Percentiles rank a stretch among this genome's conserved stretches.
These are phyloP conservation scores for Drosophila engyochracea DNA, from an alignment of 2,888 invertebrate genomes.

Conservation along the genomic window DNA sequence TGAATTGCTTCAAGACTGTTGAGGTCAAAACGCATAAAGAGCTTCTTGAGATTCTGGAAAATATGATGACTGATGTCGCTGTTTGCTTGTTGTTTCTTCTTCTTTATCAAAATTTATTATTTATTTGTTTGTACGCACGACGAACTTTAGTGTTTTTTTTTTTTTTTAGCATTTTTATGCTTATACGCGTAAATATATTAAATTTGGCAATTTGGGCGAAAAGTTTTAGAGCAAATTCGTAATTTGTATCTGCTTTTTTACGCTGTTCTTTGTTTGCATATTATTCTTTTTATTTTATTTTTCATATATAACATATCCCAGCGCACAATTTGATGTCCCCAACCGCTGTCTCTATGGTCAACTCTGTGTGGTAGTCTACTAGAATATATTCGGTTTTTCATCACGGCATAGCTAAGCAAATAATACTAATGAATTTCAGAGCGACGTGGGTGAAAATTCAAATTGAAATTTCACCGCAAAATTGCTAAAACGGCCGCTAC, in stretches of 20 bases:
- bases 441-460: slow-evolving; percentile 53
- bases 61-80: slow-evolving; percentile 8
- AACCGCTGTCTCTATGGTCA: slow-evolving; percentile 1
- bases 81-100: slow-evolving; percentile 19
- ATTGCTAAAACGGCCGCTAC: slow-evolving; percentile 41
- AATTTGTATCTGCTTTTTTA: slow-evolving; percentile 56
- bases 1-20: slow-evolving; percentile 58
- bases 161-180: slow-evolving; percentile 44
- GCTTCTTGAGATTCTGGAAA: slow-evolving; percentile 15
- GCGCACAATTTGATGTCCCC: slow-evolving; percentile 1
- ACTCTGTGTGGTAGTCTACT: slow-evolving; percentile 6
- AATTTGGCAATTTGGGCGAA: slow-evolving; percentile 48
- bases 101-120: slow-evolving; percentile 45
- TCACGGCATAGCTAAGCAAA: slow-evolving; percentile 38
- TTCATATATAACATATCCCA: slow-evolving; percentile 18
- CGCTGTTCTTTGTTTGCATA: slow-evolving; percentile 22
- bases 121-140: slow-evolving; percentile 60
- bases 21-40: slow-evolving; percentile 8
- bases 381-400: slow-evolving; percentile 14
- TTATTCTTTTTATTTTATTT: slow-evolving; percentile 22
- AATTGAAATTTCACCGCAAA: slow-evolving; percentile 64
- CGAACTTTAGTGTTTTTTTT: slow-evolving; percentile 43
- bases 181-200: slow-evolving; percentile 43
- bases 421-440: slow-evolving; percentile 49
- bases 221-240: slow-evolving; percentile 60